Evolutionary conservation across 2,888 invertebrate genomes (phyloP), one percentile per base, ranked within the genome.

Genomic region (Mythimna pallens): DNA sequence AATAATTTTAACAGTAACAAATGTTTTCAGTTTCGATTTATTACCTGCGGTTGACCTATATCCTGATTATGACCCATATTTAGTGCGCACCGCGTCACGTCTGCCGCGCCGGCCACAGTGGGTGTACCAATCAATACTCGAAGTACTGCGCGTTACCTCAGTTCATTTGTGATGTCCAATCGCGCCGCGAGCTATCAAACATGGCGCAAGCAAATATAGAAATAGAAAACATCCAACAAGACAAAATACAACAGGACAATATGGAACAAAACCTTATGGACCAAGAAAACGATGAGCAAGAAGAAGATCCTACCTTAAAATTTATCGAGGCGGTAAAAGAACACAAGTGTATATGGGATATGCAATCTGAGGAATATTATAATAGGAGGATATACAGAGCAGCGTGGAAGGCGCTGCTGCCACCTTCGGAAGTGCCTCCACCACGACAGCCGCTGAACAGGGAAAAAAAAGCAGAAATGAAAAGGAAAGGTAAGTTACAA

Each of bases 301-400:
- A 57, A 10, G n/a, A 65, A 30, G 73, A 76, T 40, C 76, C 47
- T 20, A 77, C 54, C 20, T 30, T 77, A 36, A 61, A 69, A 58
- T 55, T 80, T 57, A 80, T 80, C n/a, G 47, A 63, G 30, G 47
- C 43, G 2, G 79, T 79, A 20, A 76, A 79, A 47, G 64, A 73
- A 58, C 58, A 79, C 30, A 80, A 59, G 40, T 74, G 80, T 25
- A 52, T 67, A 50, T 67, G 80, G 80, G 77, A 73, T 63, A 73
- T 79, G 80, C 73, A 77, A 36, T 73, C 79, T 43, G 73, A 76
- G 50, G 79, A 76, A 34, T 76, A 78, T 65, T 79, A 79, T 65
- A 79, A 74, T 47, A 68, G 12, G 43, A 36, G 25, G 25, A 68
- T 74, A 50, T 74, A 74, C 52, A 68, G 43, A 69, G 43, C 43